Base-by-base conservation (phyloP, 2,113 vertebrate species). In the Corythaixoides concolor region DNA sequence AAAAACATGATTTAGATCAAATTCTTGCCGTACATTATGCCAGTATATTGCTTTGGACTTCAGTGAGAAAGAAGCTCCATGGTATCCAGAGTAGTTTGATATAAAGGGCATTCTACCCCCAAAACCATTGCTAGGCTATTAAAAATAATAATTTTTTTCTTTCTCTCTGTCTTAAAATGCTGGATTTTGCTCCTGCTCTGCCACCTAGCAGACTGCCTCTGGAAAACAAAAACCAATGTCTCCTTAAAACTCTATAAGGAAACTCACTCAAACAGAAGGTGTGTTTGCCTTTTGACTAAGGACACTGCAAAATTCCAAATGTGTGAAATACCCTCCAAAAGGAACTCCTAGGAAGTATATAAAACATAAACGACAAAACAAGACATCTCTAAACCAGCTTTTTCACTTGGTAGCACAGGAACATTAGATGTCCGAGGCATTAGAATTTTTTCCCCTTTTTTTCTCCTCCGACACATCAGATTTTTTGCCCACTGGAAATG, bases 101-200 rank as follows among this genome's bases (percentile, higher is more conserved):
- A 52, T 8, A 60, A 91, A 69, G 20, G 32, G 5, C 12, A 49
- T 87, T 78, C 33, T 80, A 82, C 6, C 7, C 5, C 18, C 8
- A 80, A 37, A 90, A 70, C 17, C 32, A 45, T 28, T 78, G 16
- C 69, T 73, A 32, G 55, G 28, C 26, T 77, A 58, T 58, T 87
- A 64, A 87, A 91, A 33, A 53, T 78, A 32, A 5, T 28, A 49
- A 6, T 33, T 55, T 37, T 39, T 63, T 81, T 19, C 21, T 88
- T 82, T 18, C 19, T 5, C 5, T 66, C 55, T 84, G 50, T 63
- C 52, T 72, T 56, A 58, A 83, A 62, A 43, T 68, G 85, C 45
- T 90, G 45, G 30, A 63, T 81, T 94, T 93, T 92, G 49, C 70
- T 93, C 58, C 77, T 94, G 72, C 53, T 53, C 89, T 94, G 87